Conservation (phyloP, 2,888 invertebrate species). For the Phanerotoma sp. region DNA sequence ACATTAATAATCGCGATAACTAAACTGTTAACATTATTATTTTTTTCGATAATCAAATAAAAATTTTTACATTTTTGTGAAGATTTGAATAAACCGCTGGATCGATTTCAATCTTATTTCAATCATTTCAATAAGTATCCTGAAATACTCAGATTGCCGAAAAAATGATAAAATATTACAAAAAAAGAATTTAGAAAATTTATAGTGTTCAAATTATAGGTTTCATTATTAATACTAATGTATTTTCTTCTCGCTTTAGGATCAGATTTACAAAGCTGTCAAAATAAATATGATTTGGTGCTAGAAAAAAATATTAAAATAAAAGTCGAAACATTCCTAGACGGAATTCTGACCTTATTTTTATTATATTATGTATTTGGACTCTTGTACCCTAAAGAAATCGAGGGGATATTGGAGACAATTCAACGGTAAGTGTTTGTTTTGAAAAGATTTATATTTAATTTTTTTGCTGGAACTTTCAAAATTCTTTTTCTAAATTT, state of each 20-base stretch:
- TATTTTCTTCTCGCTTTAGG: constrained; percentile 22
- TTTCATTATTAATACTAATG: constrained; percentile 21
- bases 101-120: too few species aligned
- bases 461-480: neutral
- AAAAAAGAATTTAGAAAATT: neutral
- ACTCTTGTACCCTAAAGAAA: neutral
- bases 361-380: constrained; percentile 3
- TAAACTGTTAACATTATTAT: too few species aligned
- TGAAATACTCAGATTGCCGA: neutral
- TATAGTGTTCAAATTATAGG: neutral
- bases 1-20: too few species aligned
- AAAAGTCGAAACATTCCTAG: neutral
- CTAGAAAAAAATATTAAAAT: neutral
- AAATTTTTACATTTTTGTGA: too few species aligned
- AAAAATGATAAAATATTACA: neutral
- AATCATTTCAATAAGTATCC: too few species aligned
- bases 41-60: too few species aligned
- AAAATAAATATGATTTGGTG: neutral
- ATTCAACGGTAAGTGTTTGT: constrained; percentile 1
- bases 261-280: constrained; percentile 16
- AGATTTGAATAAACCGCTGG: too few species aligned
- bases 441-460: neutral
- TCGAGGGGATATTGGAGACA: neutral
- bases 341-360: constrained; percentile 1
- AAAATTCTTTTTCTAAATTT: neutral